These are phyloP conservation scores for Drosophila niveifrons DNA, from an alignment of 2,888 invertebrate species.

Conservation along the genomic window DNA sequence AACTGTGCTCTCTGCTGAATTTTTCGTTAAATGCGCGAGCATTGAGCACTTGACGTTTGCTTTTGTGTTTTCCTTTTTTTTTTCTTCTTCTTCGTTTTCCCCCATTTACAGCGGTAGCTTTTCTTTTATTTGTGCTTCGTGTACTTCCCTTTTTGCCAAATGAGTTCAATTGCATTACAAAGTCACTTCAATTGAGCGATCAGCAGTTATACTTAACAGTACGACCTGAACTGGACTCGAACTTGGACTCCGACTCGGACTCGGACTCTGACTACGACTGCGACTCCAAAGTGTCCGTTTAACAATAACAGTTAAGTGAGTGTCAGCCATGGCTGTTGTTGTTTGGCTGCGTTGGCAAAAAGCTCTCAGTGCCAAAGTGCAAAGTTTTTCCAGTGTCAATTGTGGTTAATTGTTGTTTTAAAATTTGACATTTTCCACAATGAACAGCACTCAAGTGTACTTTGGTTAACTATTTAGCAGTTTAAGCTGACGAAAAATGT, in stretches of 20 bases:
- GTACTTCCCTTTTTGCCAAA: constrained; percentile 33
- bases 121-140: constrained; percentile 17
- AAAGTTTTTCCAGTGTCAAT: constrained; percentile 46
- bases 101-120: constrained; percentile 20
- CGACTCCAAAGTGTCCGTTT: constrained; percentile 18
- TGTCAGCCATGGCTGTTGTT: constrained; percentile 19
- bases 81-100: neutral
- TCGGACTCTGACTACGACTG: neutral
- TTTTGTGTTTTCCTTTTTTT: constrained; percentile 37
- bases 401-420: constrained; percentile 46
- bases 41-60: constrained; percentile 57
- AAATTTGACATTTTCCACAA: constrained; percentile 6
- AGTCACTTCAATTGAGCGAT: constrained; percentile 67
- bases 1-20: constrained; percentile 41
- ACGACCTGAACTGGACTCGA: constrained; percentile 26
- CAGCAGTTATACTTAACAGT: constrained; percentile 50
- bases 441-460: constrained; percentile 1
- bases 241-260: neutral
- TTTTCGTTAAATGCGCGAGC: constrained; percentile 57
- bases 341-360: constrained; percentile 7
- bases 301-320: constrained; percentile 50
- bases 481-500: neutral
- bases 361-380: constrained; percentile 39
- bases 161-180: constrained; percentile 76
- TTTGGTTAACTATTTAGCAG: neutral